Base-by-base conservation (phyloP, 2,113 vertebrate species). In the Aphelocoma coerulescens region DNA sequence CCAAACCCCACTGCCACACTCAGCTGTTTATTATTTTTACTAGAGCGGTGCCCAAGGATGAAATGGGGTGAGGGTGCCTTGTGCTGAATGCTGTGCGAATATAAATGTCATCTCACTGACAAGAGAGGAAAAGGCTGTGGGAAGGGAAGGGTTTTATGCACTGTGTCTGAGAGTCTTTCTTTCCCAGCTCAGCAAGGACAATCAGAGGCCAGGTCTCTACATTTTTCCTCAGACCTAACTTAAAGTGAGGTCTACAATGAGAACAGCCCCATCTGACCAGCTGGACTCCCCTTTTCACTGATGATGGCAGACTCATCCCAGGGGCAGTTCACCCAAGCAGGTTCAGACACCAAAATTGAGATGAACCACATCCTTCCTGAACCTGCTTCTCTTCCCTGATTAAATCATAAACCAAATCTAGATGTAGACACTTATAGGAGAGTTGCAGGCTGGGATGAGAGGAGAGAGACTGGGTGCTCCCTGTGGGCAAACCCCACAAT, bases 11-110 rank as follows among this genome's bases (percentile, higher is more conserved):
- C 69, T 2, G 0, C 71, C 67, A 35, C 79, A 7, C 46, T 88
- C 73, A 14, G 8, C 76, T 86, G 88, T 88, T 95, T 94, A 83
- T 92, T 96, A 58, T 77, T 91, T 85, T 94, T 94, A 37, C 32
- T 73, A 33, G 28, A 87, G 76, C 7, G 0, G 68, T 0, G 1
- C 81, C 74, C 67, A 76, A 88, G 59, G 90, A 76, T 88, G 71
- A 83, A 90, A 80, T 73, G 78, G 69, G 63, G 35, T 80, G 78
- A 67, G 88, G 88, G 71, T 76, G 78, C 73, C 85, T 85, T 32
- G 71, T 59, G 48, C 81, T 95, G 75, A 82, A 49, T 2, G 4
- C 73, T 69, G 6, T 26, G 62, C 1, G 7, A 91, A 55, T 88
- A 85, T 37, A 82, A 93, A 88, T 83, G 78, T 93, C 67, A 52